Base-by-base conservation (phyloP, 2,797 vertebrate genomes). In the Neosilurus hyrtlii region DNA sequence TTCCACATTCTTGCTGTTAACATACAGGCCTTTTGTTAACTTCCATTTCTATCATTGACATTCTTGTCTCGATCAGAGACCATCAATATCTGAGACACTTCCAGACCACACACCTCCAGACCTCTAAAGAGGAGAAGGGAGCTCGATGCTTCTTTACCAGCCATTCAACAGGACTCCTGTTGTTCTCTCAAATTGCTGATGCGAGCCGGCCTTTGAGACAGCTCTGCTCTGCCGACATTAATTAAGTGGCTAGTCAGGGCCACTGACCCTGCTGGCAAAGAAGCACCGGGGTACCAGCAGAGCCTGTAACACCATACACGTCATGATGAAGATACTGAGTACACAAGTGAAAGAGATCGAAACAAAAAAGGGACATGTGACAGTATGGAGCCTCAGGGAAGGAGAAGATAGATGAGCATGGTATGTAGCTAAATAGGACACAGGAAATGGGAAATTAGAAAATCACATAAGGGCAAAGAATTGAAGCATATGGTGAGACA, bases 131-230 rank as follows among this genome's bases (percentile, higher is more conserved):
- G 84, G 49, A 83, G 72, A 75, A 89, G 86, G 87, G 88, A 91
- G 90, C 89, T 89, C 73, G 90, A 91, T 90, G 90, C 89, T 91
- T 92, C 90, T 93, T 89, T 88, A 93, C 91, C 91, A 91, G 89
- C 88, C 89, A 71, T 90, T 91, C 90, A 86, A 90, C 86, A 82
- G 90, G 83, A 84, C 86, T 88, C 82, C 86, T 87, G 90, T 93
- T 92, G 89, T 93, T 91, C 90, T 89, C 81, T 66, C 11, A 89
- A 80, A 88, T 87, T 83, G 66, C 81, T 59, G 82, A 86, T 87
- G 83, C 86, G 84, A 88, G 86, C 43, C 67, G 65, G 86, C 83
- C 86, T 89, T 89, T 90, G 88, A 90, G 87, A 88, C 89, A 89
- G 92, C 90, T 89, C 89, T 89, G 89, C 90, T 89, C 88, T 88